Percentiles rank a stretch among this genome's conserved stretches.
These are phyloP conservation scores for Melieria picta DNA, from an alignment of 2,888 invertebrate genomes.

Conservation along the genomic window DNA sequence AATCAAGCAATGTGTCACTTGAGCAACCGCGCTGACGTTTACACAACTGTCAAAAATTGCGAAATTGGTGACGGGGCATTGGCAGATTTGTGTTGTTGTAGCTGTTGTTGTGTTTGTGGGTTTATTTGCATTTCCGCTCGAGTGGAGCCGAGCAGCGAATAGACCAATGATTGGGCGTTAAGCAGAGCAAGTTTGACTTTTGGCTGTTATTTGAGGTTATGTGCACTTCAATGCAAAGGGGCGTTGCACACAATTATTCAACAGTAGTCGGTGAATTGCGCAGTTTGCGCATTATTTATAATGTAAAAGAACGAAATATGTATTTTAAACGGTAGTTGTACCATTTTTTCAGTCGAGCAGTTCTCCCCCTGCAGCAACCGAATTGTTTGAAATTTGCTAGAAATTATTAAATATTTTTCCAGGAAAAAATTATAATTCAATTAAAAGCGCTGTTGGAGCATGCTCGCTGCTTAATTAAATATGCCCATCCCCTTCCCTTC, in stretches of 20 bases:
- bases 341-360: no score
- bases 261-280: no score
- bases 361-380: neutral
- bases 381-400: slow-evolving; percentile 11
- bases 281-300: no score
- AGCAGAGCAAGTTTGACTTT: slow-evolving; percentile 5
- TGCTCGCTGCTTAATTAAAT: slow-evolving; percentile 19
- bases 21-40: neutral
- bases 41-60: neutral
- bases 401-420: slow-evolving; percentile 3
- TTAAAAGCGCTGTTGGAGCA: slow-evolving; percentile 34
- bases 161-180: no score
- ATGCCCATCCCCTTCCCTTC: neutral
- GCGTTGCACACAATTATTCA: neutral
- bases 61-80: neutral
- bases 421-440: slow-evolving; percentile 33
- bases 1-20: slow-evolving; percentile 17
- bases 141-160: slow-evolving; percentile 34
- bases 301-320: no score
- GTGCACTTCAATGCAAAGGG: slow-evolving; percentile 22
- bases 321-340: no score
- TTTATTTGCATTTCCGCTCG: slow-evolving; percentile 49
- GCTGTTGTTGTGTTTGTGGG: slow-evolving; percentile 37
- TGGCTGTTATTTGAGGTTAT: slow-evolving; percentile 7
- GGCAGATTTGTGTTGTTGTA: neutral